Percentiles rank a stretch among this genome's conserved stretches.
phyloP scores from a whole-genome alignment of 2,888 invertebrate species.

The Clanis bilineata region DNA sequence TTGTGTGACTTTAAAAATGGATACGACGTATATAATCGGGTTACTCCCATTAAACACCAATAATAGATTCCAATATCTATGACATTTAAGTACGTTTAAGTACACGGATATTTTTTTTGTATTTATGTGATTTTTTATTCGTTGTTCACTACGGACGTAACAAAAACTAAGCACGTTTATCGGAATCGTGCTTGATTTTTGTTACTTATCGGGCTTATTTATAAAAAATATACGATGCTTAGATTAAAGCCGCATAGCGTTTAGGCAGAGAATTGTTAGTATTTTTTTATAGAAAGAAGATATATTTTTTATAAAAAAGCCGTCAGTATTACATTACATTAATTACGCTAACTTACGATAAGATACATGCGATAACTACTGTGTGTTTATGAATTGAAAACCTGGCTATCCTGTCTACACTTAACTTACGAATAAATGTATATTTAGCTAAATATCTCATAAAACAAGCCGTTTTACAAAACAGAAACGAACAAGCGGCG shows the following conservation, averaged over 20 bases:
- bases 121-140: conserved; percentile 71
- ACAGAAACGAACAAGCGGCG: conserved; percentile 67
- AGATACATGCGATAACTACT: conserved; percentile 63
- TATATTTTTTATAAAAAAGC: conserved; percentile 40
- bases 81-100: conserved; percentile 66
- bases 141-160: conserved; percentile 71
- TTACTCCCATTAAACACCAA: conserved; percentile 58
- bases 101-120: conserved; percentile 70
- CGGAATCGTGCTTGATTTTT: conserved; percentile 14
- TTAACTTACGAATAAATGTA: conserved; percentile 74
- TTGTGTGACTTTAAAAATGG: conserved; percentile 54
- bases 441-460: conserved; percentile 73
- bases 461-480: conserved; percentile 61
- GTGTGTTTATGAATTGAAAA: conserved; percentile 78
- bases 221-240: conserved; percentile 12
- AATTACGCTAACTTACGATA: conserved; percentile 74
- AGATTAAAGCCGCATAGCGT: background rate
- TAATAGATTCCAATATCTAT: conserved; percentile 67
- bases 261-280: conserved; percentile 10
- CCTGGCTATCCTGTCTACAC: conserved; percentile 81
- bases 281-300: background rate
- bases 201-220: conserved; percentile 3
- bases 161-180: conserved; percentile 47
- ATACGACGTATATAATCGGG: conserved; percentile 56
- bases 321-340: conserved; percentile 74